These are phyloP conservation scores for Drosophila melanosoma DNA, from an alignment of 2,888 invertebrate genomes.

Conservation along the genomic window DNA sequence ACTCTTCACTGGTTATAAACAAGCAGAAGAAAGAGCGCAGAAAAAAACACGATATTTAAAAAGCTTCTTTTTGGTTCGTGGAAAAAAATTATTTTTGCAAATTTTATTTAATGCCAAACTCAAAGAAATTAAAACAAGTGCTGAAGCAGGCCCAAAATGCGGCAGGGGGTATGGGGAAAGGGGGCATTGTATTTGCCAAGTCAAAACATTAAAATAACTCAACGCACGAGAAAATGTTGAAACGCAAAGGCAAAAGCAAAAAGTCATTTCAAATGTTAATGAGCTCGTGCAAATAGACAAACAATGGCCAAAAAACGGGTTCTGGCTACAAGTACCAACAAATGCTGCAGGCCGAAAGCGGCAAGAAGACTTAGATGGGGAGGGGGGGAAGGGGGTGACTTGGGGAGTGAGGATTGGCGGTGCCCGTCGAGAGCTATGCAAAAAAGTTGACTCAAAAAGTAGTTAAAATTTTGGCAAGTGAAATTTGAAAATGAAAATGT, in stretches of 20 bases:
- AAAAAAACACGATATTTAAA: constrained; percentile 44
- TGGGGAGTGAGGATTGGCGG: constrained; percentile 1
- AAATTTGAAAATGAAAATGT: constrained; percentile 75
- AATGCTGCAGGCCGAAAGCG: constrained; percentile 47
- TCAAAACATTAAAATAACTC: constrained; percentile 73
- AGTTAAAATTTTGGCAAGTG: constrained; percentile 77
- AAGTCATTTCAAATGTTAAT: constrained; percentile 81
- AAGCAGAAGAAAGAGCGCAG: constrained; percentile 14
- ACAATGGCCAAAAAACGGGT: constrained; percentile 63
- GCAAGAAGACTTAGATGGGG: constrained; percentile 8
- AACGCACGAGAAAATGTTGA: constrained; percentile 52
- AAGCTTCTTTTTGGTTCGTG: constrained; percentile 46
- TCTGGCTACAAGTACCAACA: constrained; percentile 32
- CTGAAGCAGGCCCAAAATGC: constrained; percentile 21
- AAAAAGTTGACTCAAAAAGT: constrained; percentile 63
- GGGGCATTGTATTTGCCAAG: constrained; percentile 54
- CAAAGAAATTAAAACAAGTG: constrained; percentile 66
- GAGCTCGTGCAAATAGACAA: constrained; percentile 80
- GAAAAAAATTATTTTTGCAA: constrained; percentile 75
- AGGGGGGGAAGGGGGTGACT: background rate
- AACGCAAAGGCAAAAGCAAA: constrained; percentile 53
- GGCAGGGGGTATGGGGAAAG: background rate
- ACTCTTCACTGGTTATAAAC: constrained; percentile 22
- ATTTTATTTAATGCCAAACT: constrained; percentile 74
- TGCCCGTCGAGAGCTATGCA: constrained; percentile 37